Evolutionary conservation across 2,113 vertebrate species (phyloP).

Genomic region (Cebidichthys violaceus): DNA sequence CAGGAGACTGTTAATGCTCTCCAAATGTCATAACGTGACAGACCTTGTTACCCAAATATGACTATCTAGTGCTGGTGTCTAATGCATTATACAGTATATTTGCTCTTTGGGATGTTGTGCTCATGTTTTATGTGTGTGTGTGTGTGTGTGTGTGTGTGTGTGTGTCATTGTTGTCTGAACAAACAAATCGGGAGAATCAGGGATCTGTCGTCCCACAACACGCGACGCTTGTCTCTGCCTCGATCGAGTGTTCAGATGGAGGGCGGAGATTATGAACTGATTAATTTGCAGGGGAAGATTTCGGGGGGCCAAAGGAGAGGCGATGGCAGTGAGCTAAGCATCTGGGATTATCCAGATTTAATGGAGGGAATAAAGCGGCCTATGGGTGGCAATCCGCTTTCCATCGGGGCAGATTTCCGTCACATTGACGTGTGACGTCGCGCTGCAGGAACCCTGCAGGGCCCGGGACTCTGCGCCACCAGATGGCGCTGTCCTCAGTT

Average conservation of each 20-base stretch:
- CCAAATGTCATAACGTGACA: constrained; percentile 59
- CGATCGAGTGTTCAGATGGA: constrained; percentile 45
- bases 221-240: constrained; percentile 11
- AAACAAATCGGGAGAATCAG: constrained; percentile 36
- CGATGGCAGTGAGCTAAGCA: constrained; percentile 66
- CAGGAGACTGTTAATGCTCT: constrained; percentile 60
- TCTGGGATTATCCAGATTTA: constrained; percentile 78
- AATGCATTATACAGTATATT: constrained; percentile 46
- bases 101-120: constrained; percentile 22
- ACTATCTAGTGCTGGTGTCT: constrained; percentile 27
- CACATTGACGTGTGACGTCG: constrained; percentile 64
- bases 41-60: constrained; percentile 52
- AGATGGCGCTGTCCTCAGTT: constrained; percentile 23
- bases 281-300: constrained; percentile 72
- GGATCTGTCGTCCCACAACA: constrained; percentile 19
- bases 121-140: constrained; percentile 6
- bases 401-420: constrained; percentile 63
- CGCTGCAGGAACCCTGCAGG: constrained; percentile 11
- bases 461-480: not conserved
- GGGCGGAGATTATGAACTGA: constrained; percentile 69
- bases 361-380: constrained; percentile 71
- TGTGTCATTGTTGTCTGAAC: constrained; percentile 27
- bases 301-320: constrained; percentile 61
- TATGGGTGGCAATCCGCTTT: constrained; percentile 72
- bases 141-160: too few species aligned